Conservation (phyloP, 2,797 vertebrate species). For the Mastacembelus armatus region DNA sequence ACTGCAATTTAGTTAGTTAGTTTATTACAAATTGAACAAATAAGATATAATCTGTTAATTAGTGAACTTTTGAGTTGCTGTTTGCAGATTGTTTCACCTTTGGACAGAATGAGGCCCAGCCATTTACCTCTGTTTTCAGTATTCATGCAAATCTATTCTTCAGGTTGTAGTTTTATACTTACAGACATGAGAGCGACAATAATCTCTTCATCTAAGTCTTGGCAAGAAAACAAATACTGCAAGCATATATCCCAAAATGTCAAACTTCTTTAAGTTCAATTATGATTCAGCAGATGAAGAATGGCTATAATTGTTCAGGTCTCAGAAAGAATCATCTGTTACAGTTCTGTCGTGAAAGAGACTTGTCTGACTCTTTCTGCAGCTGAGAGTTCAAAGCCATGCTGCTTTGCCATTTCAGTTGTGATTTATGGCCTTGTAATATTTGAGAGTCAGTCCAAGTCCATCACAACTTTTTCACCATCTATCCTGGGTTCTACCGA, state of each 20-base stretch:
- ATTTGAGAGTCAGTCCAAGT: conserved; percentile 60
- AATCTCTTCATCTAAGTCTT: not conserved
- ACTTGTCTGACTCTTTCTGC: conserved; percentile 17
- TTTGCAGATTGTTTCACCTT: not conserved
- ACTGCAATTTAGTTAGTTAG: too few species aligned
- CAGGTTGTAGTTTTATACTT: not conserved
- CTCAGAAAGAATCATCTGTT: conserved; percentile 22
- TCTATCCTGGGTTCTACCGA: conserved; percentile 46
- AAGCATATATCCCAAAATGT: not conserved
- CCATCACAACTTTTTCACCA: conserved; percentile 59
- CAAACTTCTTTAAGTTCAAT: not conserved
- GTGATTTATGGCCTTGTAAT: conserved; percentile 67
- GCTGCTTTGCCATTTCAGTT: conserved; percentile 34
- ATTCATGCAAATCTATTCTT: not conserved
- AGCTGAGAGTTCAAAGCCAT: conserved; percentile 52
- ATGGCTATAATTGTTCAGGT: conserved; percentile 22
- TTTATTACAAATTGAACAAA: not conserved
- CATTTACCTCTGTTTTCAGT: not conserved
- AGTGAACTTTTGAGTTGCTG: not conserved
- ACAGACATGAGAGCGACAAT: not conserved
- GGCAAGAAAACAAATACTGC: not conserved
- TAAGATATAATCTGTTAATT: not conserved
- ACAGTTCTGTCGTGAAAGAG: conserved; percentile 23
- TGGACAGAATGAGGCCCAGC: not conserved
- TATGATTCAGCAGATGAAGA: conserved; percentile 1